Percentiles rank a stretch among this genome's conserved stretches.
These are phyloP conservation scores for Pseudomyrmex pallidus DNA, from an alignment of 1,140 invertebrate genomes.

Conservation along the genomic window DNA sequence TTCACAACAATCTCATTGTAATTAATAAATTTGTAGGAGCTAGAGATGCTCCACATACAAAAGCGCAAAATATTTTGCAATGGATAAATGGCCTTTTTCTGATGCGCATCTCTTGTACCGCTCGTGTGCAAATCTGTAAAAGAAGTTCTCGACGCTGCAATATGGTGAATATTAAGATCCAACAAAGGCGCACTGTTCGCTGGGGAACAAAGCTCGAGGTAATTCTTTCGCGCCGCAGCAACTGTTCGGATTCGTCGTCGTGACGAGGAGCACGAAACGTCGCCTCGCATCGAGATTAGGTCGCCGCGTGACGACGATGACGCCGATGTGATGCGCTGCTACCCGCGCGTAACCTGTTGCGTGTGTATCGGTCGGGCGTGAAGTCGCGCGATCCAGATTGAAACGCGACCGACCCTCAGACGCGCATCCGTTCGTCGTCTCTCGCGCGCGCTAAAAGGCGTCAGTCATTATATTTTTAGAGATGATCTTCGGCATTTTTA, in stretches of 20 bases:
- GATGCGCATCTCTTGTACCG: background rate
- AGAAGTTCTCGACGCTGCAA: slow-evolving; percentile 5
- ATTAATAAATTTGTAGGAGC: no score
- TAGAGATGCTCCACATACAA: no score
- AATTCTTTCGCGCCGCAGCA: slow-evolving; percentile 47
- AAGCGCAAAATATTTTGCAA: background rate
- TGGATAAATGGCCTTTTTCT: background rate
- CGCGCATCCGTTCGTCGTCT: background rate
- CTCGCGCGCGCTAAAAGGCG: slow-evolving; percentile 27
- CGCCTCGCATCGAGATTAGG: slow-evolving; percentile 42
- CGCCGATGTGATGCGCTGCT: background rate
- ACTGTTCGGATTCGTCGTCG: slow-evolving; percentile 20
- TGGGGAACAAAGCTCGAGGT: slow-evolving; percentile 20
- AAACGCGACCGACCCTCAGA: slow-evolving; percentile 25
- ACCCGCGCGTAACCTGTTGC: slow-evolving; percentile 57
- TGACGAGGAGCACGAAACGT: slow-evolving; percentile 10
- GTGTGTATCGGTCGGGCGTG: slow-evolving; percentile 22
- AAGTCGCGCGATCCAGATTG: slow-evolving; percentile 60
- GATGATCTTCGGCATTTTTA: slow-evolving; percentile 71
- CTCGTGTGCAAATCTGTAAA: background rate
- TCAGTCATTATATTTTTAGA: slow-evolving; percentile 73
- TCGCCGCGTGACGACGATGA: background rate
- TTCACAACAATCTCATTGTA: no score
- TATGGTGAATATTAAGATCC: slow-evolving; percentile 23
- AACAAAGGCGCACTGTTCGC: slow-evolving; percentile 61